These are phyloP conservation scores for Synanceia verrucosa DNA, from an alignment of 2,797 vertebrate species.

Conservation along the genomic window DNA sequence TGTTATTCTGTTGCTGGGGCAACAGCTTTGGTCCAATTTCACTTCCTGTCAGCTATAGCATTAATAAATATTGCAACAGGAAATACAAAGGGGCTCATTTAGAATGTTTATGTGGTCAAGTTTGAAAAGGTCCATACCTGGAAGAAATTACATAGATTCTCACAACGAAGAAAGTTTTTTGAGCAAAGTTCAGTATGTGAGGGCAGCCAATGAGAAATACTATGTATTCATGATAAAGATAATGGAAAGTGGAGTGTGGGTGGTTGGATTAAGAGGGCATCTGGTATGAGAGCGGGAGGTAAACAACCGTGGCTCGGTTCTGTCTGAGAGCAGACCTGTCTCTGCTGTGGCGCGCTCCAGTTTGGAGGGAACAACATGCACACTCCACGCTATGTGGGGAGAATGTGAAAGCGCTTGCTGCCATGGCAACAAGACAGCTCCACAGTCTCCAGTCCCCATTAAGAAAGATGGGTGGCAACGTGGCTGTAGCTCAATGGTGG, in stretches of 20 bases:
- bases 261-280: conserved; percentile 51
- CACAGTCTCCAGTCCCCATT: conserved; percentile 79
- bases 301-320: conserved; percentile 58
- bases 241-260: conserved; percentile 35
- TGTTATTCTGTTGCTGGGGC: too few relatives aligned
- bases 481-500: conserved; percentile 73
- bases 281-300: conserved; percentile 55
- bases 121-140: too few relatives aligned
- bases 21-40: too few relatives aligned
- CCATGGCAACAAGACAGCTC: conserved; percentile 85
- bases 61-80: too few relatives aligned
- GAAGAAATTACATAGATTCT: too few relatives aligned
- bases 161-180: not conserved
- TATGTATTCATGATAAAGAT: conserved; percentile 40
- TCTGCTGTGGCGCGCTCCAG: conserved; percentile 59
- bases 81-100: too few relatives aligned
- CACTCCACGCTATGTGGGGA: conserved; percentile 77
- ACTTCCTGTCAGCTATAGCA: too few relatives aligned
- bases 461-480: conserved; percentile 79
- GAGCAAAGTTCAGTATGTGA: conserved; percentile 32
- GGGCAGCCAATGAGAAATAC: conserved; percentile 18
- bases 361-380: conserved; percentile 68
- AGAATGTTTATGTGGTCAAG: too few relatives aligned
- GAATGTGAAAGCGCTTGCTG: conserved; percentile 83
- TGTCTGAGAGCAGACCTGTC: conserved; percentile 63